Base-by-base conservation (phyloP, 2,797 vertebrate genomes). In the Hippopotamyrus pictus region DNA sequence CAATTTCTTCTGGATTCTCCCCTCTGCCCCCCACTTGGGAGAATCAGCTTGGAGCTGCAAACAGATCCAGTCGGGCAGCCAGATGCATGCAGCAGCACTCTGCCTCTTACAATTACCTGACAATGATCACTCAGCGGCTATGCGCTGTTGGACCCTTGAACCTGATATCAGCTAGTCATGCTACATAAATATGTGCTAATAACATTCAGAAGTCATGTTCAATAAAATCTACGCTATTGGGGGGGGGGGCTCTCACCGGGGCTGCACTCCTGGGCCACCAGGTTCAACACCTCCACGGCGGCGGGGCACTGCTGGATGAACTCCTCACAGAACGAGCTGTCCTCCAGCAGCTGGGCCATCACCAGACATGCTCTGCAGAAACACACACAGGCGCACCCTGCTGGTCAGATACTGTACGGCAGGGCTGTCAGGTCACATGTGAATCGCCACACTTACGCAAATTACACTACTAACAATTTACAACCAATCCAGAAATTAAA, bases 231-330 rank as follows among this genome's bases (percentile, higher is more conserved):
- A 73, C 1, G 0, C 69, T 17, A 41, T 37, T 29, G 33, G 65
- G 11, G 62, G 65, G 62, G 11, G 25, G 65, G 69, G 0, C 12
- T 3, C 97, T 94, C 93, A 99, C 99, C 98, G 59, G 99, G 98
- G 92, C 98, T 99, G 93, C 99, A 99, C 91, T 99, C 99, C 93
- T 99, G 98, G 0, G 98, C 98, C 25, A 99, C 98, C 8, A 99
- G 95, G 94, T 99, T 99, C 14, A 99, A 96, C 91, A 99, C 98
- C 93, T 99, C 99, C 57, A 99, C 98, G 83, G 99, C 98, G 88
- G 98, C 98, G 65, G 99, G 98, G 92, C 99, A 99, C 92, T 99
- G 98, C 92, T 99, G 98, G 94, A 99, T 99, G 93, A 99, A 99
- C 94, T 99, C 99, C 94, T 99, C 99, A 96, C 98, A 99, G 93